A percentile compares a stretch with the other conserved stretches of the same genome.
Conservation (phyloP, 2,888 invertebrate species). For the Dryadula phaetusa region DNA sequence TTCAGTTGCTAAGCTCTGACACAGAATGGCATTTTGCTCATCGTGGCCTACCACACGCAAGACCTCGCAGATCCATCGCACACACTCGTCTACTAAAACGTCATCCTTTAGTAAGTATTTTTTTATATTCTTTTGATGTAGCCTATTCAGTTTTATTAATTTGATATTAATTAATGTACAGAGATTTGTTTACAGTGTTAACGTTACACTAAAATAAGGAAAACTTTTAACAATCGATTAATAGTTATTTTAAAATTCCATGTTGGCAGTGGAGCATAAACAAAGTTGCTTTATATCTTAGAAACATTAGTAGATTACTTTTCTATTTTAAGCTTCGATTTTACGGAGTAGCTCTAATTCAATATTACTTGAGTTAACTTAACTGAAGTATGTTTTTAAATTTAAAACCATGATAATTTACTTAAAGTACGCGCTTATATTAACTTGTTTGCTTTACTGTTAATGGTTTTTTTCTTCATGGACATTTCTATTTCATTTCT, state of each 20-base stretch:
- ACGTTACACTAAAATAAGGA: too few relatives aligned
- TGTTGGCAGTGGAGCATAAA: not conserved
- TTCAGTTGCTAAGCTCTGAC: conserved; percentile 93
- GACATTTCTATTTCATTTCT: too few relatives aligned
- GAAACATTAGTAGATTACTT: conserved; percentile 40
- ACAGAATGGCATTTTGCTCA: conserved; percentile 98
- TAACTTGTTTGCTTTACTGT: too few relatives aligned
- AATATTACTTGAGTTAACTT: conserved; percentile 16
- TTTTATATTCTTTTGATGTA: not conserved
- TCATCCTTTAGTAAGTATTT: conserved; percentile 93
- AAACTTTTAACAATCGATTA: not conserved
- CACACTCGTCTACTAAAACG: conserved; percentile 95
- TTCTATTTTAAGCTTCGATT: conserved; percentile 35
- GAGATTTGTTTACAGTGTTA: too few relatives aligned
- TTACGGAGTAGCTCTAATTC: conserved; percentile 27
- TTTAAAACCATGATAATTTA: not conserved
- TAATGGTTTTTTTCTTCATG: too few relatives aligned
- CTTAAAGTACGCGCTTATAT: not conserved
- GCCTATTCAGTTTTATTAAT: too few relatives aligned
- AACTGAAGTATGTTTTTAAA: not conserved
- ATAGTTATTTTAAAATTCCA: not conserved
- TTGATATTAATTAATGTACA: too few relatives aligned
- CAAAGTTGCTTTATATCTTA: conserved; percentile 32
- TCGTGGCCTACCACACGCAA: conserved; percentile 94
- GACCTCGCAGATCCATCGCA: conserved; percentile 93